These are phyloP conservation scores for Halictus ligatus DNA, from an alignment of 2,888 invertebrate species.

Conservation along the genomic window DNA sequence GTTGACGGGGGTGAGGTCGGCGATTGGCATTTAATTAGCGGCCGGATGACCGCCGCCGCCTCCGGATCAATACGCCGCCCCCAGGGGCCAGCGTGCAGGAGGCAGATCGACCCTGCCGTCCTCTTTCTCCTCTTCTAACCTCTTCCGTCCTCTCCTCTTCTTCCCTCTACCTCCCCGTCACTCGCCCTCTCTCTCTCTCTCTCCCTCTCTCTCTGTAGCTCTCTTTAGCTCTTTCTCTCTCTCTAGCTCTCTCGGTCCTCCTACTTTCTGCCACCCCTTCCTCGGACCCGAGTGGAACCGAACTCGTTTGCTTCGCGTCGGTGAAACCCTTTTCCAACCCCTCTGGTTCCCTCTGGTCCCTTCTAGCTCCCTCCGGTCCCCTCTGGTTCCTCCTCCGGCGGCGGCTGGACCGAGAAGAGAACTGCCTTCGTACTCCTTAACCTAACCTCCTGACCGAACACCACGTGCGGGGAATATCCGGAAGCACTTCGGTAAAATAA, in stretches of 20 bases:
- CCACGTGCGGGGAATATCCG: slow-evolving; percentile 81
- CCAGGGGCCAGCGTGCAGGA: slow-evolving; percentile 82
- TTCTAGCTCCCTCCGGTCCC: neutral
- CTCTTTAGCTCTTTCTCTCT: slow-evolving; percentile 53
- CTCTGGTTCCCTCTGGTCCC: neutral
- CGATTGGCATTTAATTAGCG: slow-evolving; percentile 85
- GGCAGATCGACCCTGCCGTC: slow-evolving; percentile 76
- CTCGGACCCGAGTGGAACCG: slow-evolving; percentile 63
- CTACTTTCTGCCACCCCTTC: slow-evolving; percentile 58
- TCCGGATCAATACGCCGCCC: slow-evolving; percentile 84
- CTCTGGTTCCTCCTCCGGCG: neutral
- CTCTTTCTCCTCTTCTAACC: slow-evolving; percentile 56
- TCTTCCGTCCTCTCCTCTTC: slow-evolving; percentile 57
- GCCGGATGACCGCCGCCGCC: slow-evolving; percentile 84
- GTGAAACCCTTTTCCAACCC: slow-evolving; percentile 73
- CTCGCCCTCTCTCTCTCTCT: slow-evolving; percentile 59
- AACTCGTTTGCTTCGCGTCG: slow-evolving; percentile 72
- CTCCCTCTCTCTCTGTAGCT: slow-evolving; percentile 50
- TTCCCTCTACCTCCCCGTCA: slow-evolving; percentile 50
- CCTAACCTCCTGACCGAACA: slow-evolving; percentile 78
- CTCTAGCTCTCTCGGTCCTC: slow-evolving; percentile 59
- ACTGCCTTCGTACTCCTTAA: slow-evolving; percentile 71
- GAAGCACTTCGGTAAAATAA: slow-evolving; percentile 81
- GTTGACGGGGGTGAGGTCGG: slow-evolving; percentile 78
- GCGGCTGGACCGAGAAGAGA: slow-evolving; percentile 16